Percentiles rank a stretch among this genome's conserved stretches.
Evolutionary conservation across 2,888 invertebrate species (phyloP).

Genomic region (Lasioglossum vierecki): DNA sequence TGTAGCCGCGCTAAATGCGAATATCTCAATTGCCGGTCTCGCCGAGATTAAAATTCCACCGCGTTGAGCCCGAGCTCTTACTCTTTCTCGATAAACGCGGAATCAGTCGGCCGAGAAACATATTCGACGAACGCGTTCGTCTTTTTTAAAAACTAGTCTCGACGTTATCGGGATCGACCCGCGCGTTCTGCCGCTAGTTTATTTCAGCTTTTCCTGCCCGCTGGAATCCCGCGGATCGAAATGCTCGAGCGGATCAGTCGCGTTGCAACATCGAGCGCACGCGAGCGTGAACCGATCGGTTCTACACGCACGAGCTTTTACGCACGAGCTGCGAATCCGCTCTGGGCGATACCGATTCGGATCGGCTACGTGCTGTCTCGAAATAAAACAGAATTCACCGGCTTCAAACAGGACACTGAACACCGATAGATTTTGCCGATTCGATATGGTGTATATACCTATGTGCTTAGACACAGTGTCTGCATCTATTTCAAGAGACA

Average conservation of each 20-base stretch:
- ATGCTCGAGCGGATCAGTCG: constrained; percentile 28
- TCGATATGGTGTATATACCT: background rate
- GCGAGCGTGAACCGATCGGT: constrained; percentile 15
- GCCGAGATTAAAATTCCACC: constrained; percentile 31
- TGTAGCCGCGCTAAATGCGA: constrained; percentile 6
- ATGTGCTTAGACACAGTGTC: too few species aligned
- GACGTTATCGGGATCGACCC: background rate
- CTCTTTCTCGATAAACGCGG: constrained; percentile 17
- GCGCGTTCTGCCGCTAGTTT: background rate
- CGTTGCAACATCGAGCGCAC: constrained; percentile 19
- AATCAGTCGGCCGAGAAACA: constrained; percentile 9
- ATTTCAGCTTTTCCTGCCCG: background rate
- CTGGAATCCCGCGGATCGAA: background rate
- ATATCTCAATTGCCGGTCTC: constrained; percentile 23
- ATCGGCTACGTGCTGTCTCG: background rate
- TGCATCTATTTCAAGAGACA: background rate
- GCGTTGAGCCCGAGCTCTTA: background rate
- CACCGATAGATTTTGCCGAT: background rate
- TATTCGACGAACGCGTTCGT: background rate
- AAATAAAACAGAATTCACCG: constrained; percentile 9
- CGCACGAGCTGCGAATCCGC: constrained; percentile 26
- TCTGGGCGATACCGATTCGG: background rate
- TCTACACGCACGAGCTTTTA: constrained; percentile 18
- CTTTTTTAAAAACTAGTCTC: background rate
- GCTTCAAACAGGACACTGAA: background rate